phyloP scores from a whole-genome alignment of 2,888 invertebrate genomes.

The Stramonita haemastoma region DNA sequence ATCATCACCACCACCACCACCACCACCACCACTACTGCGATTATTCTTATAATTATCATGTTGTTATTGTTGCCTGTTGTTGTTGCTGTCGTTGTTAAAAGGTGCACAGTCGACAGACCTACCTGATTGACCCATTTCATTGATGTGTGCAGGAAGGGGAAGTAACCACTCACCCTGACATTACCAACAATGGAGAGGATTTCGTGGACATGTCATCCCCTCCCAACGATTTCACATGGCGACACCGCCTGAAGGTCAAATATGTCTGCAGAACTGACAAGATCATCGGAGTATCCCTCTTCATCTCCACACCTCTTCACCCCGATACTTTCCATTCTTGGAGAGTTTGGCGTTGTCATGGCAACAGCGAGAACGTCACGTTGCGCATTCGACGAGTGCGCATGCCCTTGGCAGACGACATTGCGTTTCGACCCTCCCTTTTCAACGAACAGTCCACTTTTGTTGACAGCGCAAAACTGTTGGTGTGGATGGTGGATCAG shows the following conservation, averaged over 20 bases:
- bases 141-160: neutral
- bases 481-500: slow-evolving; percentile 63
- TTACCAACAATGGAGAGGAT: neutral
- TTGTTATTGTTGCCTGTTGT: no score
- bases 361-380: neutral
- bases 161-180: neutral
- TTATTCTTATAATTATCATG: no score
- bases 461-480: slow-evolving; percentile 53
- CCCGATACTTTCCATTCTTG: neutral
- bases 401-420: slow-evolving; percentile 52
- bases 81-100: no score
- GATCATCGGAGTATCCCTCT: slow-evolving; percentile 6
- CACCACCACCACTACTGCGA: no score
- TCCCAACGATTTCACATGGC: slow-evolving; percentile 8
- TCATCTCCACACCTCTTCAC: neutral
- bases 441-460: slow-evolving; percentile 54
- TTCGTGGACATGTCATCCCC: neutral
- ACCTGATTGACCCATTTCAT: neutral
- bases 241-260: slow-evolving; percentile 6
- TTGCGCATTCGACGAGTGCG: slow-evolving; percentile 34
- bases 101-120: no score
- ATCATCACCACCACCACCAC: no score
- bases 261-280: slow-evolving; percentile 34
- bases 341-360: slow-evolving; percentile 31
- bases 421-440: slow-evolving; percentile 60